Evolutionary conservation across 2,797 vertebrate genomes (phyloP).

Genomic region (Prionace glauca): DNA sequence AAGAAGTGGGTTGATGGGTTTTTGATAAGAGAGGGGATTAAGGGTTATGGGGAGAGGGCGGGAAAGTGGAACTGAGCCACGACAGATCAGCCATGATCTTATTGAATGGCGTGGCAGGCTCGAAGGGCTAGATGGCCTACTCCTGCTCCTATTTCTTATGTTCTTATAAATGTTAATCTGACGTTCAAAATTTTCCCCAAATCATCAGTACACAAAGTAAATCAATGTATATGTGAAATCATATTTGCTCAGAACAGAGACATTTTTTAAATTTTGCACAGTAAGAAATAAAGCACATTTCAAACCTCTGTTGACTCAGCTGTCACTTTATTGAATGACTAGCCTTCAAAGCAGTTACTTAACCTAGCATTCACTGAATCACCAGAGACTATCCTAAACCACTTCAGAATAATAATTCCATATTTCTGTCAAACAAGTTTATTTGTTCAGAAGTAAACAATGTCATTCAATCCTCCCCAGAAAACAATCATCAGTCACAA

Average conservation of each 20-base stretch:
- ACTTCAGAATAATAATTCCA: conserved; percentile 35
- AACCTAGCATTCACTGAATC: conserved; percentile 14
- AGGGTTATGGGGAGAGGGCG: no score
- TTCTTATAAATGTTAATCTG: background rate
- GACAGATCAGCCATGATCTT: no score
- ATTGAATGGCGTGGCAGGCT: no score
- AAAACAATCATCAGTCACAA: conserved; percentile 2
- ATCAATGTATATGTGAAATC: no score
- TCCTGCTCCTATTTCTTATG: no score
- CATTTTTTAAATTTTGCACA: background rate
- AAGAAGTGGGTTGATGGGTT: no score
- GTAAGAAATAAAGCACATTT: background rate
- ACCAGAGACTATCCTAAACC: background rate
- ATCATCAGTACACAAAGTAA: background rate
- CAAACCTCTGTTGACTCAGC: background rate
- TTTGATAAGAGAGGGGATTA: no score
- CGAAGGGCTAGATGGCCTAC: no score
- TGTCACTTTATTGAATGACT: conserved; percentile 20
- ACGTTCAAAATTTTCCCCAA: background rate
- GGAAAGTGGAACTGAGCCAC: no score
- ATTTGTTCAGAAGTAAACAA: background rate
- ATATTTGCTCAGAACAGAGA: background rate
- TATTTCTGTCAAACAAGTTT: conserved; percentile 19
- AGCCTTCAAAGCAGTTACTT: conserved; percentile 11
- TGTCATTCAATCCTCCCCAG: conserved; percentile 15